Percentiles rank a stretch among this genome's conserved stretches.
Evolutionary conservation across 2,888 invertebrate species (phyloP).

Genomic region (Pristionchus entomophagus): DNA sequence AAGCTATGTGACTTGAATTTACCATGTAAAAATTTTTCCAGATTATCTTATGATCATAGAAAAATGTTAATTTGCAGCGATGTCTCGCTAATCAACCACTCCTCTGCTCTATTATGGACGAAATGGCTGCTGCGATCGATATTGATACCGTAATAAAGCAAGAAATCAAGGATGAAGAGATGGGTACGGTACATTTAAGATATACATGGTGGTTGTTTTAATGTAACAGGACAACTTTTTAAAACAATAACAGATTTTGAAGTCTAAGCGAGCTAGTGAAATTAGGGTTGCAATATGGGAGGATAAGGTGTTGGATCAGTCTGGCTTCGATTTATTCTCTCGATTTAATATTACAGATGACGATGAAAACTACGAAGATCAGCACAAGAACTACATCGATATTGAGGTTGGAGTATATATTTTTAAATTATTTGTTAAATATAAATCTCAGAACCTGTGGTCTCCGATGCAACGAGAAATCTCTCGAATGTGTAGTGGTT

Average conservation of each 20-base stretch:
- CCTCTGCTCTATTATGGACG: constrained; percentile 26
- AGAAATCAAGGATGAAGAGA: constrained; percentile 20
- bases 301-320: too few species aligned
- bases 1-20: neutral
- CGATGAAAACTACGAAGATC: neutral
- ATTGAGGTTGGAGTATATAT: neutral
- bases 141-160: constrained; percentile 32
- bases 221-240: too few species aligned
- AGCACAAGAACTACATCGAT: constrained; percentile 18
- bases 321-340: neutral
- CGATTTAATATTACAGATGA: neutral
- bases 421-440: neutral
- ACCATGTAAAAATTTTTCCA: neutral
- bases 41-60: too few species aligned
- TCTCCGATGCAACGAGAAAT: neutral
- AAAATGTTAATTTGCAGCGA: neutral
- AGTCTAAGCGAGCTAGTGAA: too few species aligned
- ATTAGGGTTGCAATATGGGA: too few species aligned
- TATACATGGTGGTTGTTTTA: too few species aligned
- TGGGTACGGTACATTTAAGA: constrained; percentile 13
- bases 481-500: neutral
- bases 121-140: constrained; percentile 21
- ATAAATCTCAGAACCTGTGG: neutral
- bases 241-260: too few species aligned
- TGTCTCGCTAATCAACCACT: neutral